Evolutionary conservation across 2,888 invertebrate genomes (phyloP), one percentile per base, ranked within the genome.

Genomic region (Diabrotica balteata): DNA sequence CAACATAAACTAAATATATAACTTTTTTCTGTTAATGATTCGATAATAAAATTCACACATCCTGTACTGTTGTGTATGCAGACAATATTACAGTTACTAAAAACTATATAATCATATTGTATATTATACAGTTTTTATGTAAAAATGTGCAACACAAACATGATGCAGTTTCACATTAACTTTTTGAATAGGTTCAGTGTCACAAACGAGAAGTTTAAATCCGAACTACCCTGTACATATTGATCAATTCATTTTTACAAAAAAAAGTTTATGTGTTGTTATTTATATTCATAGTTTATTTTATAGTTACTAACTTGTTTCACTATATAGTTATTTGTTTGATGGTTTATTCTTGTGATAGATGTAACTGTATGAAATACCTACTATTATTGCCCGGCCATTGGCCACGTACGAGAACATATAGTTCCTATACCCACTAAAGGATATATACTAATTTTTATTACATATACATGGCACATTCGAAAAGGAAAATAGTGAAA

Each of bases 261-360:
- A 76, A 78, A 80, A 80, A 81, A 80, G 79, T 81, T 81, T 83
- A 82, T 79, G 82, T 83, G 81, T 82, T 82, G 82, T 83, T 83
- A 82, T 82, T 83, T 82, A 83, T 83, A 82, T 82, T 83, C 83
- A 81, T 82, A 81, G 82, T 81, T 81, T 81, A 82, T 82, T 78
- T 77, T 75, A 76, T 79, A 74, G 78, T 74, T 80, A 80, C 81
- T 80, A 77, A 73, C 78, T 80, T 66, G 66, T 69, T 66, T 61
- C 58, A 53, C 53, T 55, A 45, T 44, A 42, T 66, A 59, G 61
- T 69, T 59, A 53, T 63, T 63, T 65, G 57, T 68, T 68, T 68
- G 44, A 59, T 51, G 51, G 53, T 63, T 69, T 61, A 32, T 69
- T 55, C 58, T 58, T 64, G 64, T 64, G 64, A 64, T 64, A 64